Evolutionary conservation across 2,113 vertebrate genomes (phyloP).

Genomic region (Serilophus lunatus): DNA sequence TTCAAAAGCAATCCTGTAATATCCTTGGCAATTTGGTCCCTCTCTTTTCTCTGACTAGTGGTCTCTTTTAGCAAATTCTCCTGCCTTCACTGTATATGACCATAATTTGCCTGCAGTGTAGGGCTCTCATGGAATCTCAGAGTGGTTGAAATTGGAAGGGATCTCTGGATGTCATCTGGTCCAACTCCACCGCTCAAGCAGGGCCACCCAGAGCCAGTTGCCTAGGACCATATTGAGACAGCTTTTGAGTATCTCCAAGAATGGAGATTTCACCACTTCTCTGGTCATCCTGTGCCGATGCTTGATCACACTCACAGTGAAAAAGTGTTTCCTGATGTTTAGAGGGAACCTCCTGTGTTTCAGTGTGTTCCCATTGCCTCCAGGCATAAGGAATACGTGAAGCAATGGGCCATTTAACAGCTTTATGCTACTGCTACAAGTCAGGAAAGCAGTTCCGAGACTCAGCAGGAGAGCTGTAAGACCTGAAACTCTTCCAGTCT

Average conservation of each 20-base stretch:
- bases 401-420: neutral
- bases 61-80: neutral
- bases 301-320: neutral
- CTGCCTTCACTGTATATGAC: neutral
- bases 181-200: neutral
- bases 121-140: neutral
- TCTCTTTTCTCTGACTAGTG: neutral
- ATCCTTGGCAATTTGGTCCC: neutral
- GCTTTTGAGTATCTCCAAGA: neutral
- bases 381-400: neutral
- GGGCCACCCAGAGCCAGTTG: neutral
- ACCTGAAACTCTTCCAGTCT: neutral
- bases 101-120: rapidly evolving
- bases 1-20: conserved; percentile 25
- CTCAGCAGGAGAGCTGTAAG: neutral
- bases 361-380: neutral
- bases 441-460: neutral
- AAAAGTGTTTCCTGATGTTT: neutral
- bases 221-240: neutral
- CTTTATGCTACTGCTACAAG: neutral
- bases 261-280: neutral
- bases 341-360: neutral
- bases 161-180: neutral
- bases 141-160: neutral
- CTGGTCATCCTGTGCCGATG: neutral